Percentiles rank a stretch among this genome's conserved stretches.
phyloP scores from a whole-genome alignment of 1,140 invertebrate genomes.

The Ladona fulva region DNA sequence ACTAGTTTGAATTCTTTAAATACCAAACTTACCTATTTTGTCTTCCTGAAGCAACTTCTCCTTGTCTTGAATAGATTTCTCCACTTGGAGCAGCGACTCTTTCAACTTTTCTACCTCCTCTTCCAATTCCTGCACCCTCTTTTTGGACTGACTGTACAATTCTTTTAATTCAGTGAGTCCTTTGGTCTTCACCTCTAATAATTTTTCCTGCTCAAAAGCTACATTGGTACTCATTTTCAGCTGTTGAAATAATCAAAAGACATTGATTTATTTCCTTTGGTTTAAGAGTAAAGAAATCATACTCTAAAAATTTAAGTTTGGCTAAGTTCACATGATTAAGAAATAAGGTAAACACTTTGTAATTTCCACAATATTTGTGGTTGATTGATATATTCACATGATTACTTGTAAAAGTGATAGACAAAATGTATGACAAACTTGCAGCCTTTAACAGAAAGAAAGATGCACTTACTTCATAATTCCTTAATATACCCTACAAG shows the following conservation, averaged over 20 bases:
- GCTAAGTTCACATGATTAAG: no score
- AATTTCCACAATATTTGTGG: no score
- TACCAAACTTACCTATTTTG: no score
- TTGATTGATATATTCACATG: no score
- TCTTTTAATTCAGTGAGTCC: constrained; percentile 25
- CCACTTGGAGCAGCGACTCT: not conserved
- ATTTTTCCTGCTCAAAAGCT: constrained; percentile 52
- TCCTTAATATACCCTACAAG: no score
- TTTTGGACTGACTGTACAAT: not conserved
- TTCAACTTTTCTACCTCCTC: not conserved
- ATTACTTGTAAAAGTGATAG: constrained; percentile 29
- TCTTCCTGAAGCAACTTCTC: not conserved
- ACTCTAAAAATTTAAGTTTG: no score
- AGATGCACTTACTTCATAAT: no score
- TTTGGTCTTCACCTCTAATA: constrained; percentile 43
- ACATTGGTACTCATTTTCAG: constrained; percentile 48
- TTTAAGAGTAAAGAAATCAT: no score
- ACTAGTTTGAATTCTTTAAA: no score
- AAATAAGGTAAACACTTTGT: no score
- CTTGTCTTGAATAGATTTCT: not conserved
- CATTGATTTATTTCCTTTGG: constrained; percentile 3
- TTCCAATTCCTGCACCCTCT: not conserved
- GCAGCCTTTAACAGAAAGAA: constrained; percentile 33
- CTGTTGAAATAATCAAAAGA: constrained; percentile 29
- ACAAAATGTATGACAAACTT: constrained; percentile 39